A percentile compares a stretch with the other conserved stretches of the same genome.
Conservation (phyloP, 2,113 vertebrate species). For the Danio rerio region GRCz12tu NC_133199.1:15019501-15020000, state of each 20-base stretch:
- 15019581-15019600: constrained; percentile 11
- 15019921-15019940: constrained; percentile 19
- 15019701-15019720: constrained; percentile 30
- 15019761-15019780: constrained; percentile 28
- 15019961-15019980: neutral
- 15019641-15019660: constrained; percentile 24
- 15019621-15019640: constrained; percentile 27
- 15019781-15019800: constrained; percentile 32
- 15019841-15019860: constrained; percentile 25
- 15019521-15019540: constrained; percentile 9
- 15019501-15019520: neutral
- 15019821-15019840: constrained; percentile 38
- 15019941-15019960: constrained; percentile 7
- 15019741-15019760: constrained; percentile 5
- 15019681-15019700: constrained; percentile 53
- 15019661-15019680: neutral
- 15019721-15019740: constrained; percentile 34
- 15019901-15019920: constrained; percentile 1
- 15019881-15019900: constrained; percentile 16
- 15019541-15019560: neutral
- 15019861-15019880: constrained; percentile 22
- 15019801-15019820: constrained; percentile 32
- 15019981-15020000: neutral
- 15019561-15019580: neutral
- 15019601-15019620: neutral